Evolutionary conservation across 1,140 invertebrate species (phyloP).

Genomic region (Drosophila ercepeae): DNA sequence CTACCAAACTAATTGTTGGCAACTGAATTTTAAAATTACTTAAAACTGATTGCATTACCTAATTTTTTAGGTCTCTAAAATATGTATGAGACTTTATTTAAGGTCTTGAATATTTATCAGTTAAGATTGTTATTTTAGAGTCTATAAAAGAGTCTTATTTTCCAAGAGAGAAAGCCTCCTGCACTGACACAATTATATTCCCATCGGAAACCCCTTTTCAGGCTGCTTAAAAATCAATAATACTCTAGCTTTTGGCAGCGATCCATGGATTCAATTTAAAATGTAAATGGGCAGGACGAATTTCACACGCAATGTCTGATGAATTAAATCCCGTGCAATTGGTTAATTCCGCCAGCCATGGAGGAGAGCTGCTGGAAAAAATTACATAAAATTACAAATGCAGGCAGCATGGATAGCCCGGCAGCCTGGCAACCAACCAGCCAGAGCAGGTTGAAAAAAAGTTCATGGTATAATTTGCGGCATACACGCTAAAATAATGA

Average conservation of each 20-base stretch:
- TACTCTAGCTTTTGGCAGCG: background rate
- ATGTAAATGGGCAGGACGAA: conserved; percentile 29
- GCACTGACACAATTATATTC: too few species aligned
- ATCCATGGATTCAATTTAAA: conserved; percentile 23
- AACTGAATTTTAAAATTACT: conserved; percentile 10
- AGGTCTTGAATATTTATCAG: background rate
- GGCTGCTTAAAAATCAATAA: background rate
- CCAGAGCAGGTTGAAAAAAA: conserved; percentile 17
- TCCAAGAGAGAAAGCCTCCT: background rate
- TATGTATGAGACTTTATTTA: background rate
- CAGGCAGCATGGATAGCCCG: too few species aligned
- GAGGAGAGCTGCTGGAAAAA: conserved; percentile 6
- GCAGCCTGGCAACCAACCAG: too few species aligned
- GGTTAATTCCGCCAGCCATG: conserved; percentile 21
- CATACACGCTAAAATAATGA: conserved; percentile 73
- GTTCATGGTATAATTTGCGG: conserved; percentile 66
- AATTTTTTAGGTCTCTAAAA: background rate
- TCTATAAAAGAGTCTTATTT: background rate
- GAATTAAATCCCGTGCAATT: conserved; percentile 34
- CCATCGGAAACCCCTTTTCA: background rate
- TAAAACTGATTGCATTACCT: conserved; percentile 7
- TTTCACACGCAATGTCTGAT: conserved; percentile 3
- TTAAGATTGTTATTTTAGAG: background rate
- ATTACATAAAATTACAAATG: conserved; percentile 11
- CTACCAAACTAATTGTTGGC: conserved; percentile 21